Conservation (phyloP, 2,797 vertebrate genomes). For the Tolypeutes matacus region DNA sequence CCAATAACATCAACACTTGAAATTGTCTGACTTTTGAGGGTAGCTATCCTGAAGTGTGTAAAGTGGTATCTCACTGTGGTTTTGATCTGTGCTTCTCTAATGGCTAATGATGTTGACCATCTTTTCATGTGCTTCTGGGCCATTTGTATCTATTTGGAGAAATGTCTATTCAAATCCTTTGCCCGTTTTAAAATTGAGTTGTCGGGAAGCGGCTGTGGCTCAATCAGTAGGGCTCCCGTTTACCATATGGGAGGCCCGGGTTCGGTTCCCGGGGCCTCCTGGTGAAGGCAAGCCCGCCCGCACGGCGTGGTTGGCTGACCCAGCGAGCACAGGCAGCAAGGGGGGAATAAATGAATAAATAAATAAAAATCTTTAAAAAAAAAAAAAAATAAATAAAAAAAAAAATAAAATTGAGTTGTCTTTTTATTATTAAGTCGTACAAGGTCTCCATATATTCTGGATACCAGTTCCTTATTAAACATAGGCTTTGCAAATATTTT, state of each 20-base stretch:
- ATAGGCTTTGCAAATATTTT: not conserved
- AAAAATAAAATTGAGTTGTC: not conserved
- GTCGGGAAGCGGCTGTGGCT: too few species aligned
- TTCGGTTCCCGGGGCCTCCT: too few species aligned
- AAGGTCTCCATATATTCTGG: not conserved
- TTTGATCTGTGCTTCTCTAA: slow-evolving; percentile 26
- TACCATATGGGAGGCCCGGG: too few species aligned
- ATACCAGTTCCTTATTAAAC: slow-evolving; percentile 12
- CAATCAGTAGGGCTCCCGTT: too few species aligned
- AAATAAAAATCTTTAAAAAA: too few species aligned
- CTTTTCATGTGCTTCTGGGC: not conserved
- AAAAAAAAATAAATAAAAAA: too few species aligned
- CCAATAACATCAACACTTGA: not conserved
- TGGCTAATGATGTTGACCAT: not conserved
- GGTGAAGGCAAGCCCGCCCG: too few species aligned
- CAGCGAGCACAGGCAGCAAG: too few species aligned
- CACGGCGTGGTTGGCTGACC: too few species aligned
- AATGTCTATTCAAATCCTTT: not conserved
- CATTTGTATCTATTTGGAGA: not conserved
- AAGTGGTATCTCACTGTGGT: not conserved
- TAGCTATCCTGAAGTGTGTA: not conserved
- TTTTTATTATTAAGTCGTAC: too few species aligned
- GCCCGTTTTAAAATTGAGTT: not conserved
- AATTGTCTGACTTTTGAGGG: not conserved
- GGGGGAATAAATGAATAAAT: too few species aligned